Evolutionary conservation across 2,797 vertebrate genomes (phyloP), one percentile per base, ranked within the genome.

Genomic region (Phaenicophaeus curvirostris): DNA sequence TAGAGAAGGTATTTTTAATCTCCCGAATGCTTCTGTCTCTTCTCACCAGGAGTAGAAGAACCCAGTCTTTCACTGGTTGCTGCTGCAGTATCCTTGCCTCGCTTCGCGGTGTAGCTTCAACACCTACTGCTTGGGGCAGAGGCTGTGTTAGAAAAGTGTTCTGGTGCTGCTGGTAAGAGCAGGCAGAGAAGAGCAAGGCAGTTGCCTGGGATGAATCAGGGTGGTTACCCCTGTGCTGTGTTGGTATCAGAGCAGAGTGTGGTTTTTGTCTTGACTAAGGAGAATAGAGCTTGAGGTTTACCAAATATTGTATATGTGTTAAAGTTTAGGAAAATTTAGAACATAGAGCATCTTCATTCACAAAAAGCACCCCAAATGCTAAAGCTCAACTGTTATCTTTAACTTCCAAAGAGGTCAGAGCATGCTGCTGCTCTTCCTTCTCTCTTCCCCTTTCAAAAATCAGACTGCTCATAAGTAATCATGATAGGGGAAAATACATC

Each of bases 101-200:
- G 12, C 90, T 94, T 94, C 8, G 37, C 0, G 17, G 41, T 87
- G 74, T 90, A 93, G 87, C 91, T 93, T 88, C 89, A 94, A 95
- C 94, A 90, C 85, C 85, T 79, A 35, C 82, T 90, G 85, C 77
- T 71, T 79, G 93, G 91, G 83, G 95, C 92, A 93, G 91, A 85
- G 92, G 77, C 91, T 96, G 90, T 81, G 89, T 78, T 94, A 88
- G 92, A 69, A 24, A 85, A 93, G 76, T 84, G 76, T 91, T 89
- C 79, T 90, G 93, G 71, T 90, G 83, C 91, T 94, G 91, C 95
- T 94, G 93, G 83, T 76, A 81, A 90, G 91, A 94, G 87, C 75
- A 81, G 85, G 91, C 93, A 82, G 93, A 92, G 89, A 76, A 90
- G 83, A 85, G 83, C 84, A 55, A 83, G 69, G 75, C 73, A 79